Evolutionary conservation across 1,140 invertebrate species (phyloP), one percentile per base, ranked within the genome.

Genomic region (Nasonia vitripennis): DNA sequence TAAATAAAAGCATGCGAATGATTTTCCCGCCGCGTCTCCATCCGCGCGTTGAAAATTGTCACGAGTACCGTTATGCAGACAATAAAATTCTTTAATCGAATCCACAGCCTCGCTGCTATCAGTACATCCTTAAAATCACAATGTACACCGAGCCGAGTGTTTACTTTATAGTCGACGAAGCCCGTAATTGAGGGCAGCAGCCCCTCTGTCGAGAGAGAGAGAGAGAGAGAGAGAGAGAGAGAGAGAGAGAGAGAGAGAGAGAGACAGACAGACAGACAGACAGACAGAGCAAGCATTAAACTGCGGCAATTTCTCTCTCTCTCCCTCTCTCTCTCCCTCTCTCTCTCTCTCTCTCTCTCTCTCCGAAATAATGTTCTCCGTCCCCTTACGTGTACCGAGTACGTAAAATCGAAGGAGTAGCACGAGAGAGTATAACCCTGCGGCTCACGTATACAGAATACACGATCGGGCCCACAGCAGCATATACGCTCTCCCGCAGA

Each of bases 341-440:
- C 70, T 17, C 27, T 14, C 70, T 73, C 70, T 17, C 27, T 14
- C 70, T 73, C 70, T 17, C 27, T 9, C 55, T 20, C 55, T n/a
- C 6, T n/a, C 55, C 55, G 17, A 62, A 62, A 62, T 62, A 62
- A 62, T 62, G 55, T n/a, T 62, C 55, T 62, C 55, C 55, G 27
- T 34, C 70, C 27, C 27, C 17, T 34, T 37, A 77, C 74, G 74
- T 77, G 74, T 45, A 45, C 34, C 74, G 41, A n/a, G 74, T 77
- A 77, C 74, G 74, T 77, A 77, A 77, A 77, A 45, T 45, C 74
- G 17, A 62, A 62, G 48, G 14, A 20, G 55, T 3, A 27, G 27
- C 27, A 62, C 17, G 12, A 55, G 51, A 55, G 51, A 20, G 55
- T n/a, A 62, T 62, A 62, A 45, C 20, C 37, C 73, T 37, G 10